Conservation (phyloP, 2,113 vertebrate genomes). For the Tretioscincus oriximinensis region DNA sequence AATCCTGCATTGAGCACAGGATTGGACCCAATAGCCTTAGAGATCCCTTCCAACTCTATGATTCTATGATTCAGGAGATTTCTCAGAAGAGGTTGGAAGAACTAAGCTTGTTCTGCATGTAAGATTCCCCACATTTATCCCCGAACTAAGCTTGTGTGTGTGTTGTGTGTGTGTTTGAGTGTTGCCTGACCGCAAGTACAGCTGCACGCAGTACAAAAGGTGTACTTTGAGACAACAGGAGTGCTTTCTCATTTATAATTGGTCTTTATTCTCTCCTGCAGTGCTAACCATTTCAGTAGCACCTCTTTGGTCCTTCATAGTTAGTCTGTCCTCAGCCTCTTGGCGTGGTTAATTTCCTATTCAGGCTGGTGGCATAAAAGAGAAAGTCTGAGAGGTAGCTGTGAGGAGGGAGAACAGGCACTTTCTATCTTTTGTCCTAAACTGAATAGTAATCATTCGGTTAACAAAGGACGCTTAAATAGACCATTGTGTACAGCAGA, state of each 20-base stretch:
- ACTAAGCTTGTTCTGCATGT: no score
- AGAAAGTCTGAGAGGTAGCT: conserved; percentile 36
- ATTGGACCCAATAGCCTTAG: no score
- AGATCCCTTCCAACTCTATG: no score
- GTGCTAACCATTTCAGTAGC: neutral
- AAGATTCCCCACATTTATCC: neutral
- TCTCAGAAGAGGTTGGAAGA: no score
- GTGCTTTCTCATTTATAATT: neutral
- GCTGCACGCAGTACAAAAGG: no score
- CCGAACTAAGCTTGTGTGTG: neutral
- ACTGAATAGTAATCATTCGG: conserved; percentile 29
- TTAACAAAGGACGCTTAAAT: conserved; percentile 44
- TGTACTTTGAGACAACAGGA: neutral
- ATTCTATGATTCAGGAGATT: no score
- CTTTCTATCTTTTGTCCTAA: conserved; percentile 44
- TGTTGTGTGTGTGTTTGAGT: neutral
- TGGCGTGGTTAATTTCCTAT: conserved; percentile 51
- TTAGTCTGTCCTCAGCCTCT: conserved; percentile 56
- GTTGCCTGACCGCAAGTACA: no score
- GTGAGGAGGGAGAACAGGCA: neutral
- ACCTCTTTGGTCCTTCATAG: conserved; percentile 50
- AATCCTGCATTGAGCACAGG: no score
- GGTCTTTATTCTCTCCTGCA: neutral
- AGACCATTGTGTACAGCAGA: neutral
- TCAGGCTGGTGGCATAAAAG: neutral